Percentiles rank a stretch among this genome's conserved stretches.
Evolutionary conservation across 2,113 vertebrate species (phyloP).

Genomic region (Sylvicapra grimmia): DNA sequence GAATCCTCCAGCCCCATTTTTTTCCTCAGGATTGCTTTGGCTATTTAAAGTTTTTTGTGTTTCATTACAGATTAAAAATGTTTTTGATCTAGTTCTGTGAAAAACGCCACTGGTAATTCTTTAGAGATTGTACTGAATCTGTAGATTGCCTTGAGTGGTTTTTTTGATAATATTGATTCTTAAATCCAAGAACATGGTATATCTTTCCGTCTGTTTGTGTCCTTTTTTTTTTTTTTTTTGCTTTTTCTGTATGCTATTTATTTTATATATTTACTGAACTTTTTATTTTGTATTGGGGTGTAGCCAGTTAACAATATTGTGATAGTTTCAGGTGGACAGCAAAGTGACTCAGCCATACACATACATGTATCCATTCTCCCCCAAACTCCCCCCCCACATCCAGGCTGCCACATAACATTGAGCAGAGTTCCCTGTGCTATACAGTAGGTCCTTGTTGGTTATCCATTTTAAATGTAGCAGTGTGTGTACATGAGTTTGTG

Average conservation of each 20-base stretch:
- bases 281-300: neutral
- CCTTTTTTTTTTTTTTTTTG: neutral
- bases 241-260: neutral
- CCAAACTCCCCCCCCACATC: neutral
- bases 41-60: neutral
- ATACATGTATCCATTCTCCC: neutral
- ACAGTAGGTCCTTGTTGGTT: neutral
- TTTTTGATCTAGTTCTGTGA: neutral
- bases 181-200: neutral
- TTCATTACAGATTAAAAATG: neutral
- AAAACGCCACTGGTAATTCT: neutral
- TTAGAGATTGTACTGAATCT: neutral
- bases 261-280: neutral
- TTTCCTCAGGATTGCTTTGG: neutral
- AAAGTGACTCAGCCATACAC: neutral
- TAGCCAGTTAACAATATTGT: neutral
- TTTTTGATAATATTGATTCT: neutral
- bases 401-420: neutral
- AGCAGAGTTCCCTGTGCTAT: neutral
- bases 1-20: neutral
- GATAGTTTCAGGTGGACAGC: neutral
- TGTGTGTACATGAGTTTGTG: neutral
- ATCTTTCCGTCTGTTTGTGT: neutral
- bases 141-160: neutral
- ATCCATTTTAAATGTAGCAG: neutral